Percentiles rank a stretch among this genome's conserved stretches.
These are phyloP conservation scores for Melanotaenia pygmaea DNA, from an alignment of 2,797 vertebrate species.

Conservation along the genomic window DNA sequence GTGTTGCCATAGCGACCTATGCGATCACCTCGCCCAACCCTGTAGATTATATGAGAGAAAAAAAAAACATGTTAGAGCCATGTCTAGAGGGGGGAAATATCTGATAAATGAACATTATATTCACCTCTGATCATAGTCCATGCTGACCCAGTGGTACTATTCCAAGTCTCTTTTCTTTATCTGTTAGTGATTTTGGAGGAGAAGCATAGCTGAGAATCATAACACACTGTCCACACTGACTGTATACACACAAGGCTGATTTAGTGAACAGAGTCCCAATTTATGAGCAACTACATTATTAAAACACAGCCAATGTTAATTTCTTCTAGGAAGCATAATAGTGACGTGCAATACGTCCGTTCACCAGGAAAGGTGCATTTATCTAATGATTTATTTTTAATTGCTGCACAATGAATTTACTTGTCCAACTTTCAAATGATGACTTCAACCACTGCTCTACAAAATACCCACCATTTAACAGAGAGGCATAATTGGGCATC, in stretches of 20 bases:
- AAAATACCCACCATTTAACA: neutral
- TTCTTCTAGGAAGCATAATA: neutral
- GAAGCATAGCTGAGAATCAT: neutral
- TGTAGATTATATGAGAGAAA: conserved; percentile 44
- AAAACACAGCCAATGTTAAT: neutral
- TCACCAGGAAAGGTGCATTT: neutral
- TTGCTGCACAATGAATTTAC: neutral
- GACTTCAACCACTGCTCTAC: neutral
- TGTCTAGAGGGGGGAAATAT: neutral
- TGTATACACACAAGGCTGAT: neutral
- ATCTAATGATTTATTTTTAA: neutral
- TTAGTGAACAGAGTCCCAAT: neutral
- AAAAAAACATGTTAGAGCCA: conserved; percentile 5
- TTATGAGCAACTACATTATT: neutral
- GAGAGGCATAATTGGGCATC: neutral
- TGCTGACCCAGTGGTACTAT: conserved; percentile 53
- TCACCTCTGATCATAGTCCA: conserved; percentile 84
- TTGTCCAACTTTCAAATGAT: conserved; percentile 32
- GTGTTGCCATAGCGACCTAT: conserved; percentile 88
- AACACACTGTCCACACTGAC: neutral
- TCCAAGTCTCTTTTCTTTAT: conserved; percentile 23
- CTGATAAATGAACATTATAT: conserved; percentile 9
- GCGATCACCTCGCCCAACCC: conserved; percentile 89
- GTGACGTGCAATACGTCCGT: neutral
- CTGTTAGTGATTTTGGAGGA: conserved; percentile 4